Base-by-base conservation (phyloP, 2,113 vertebrate genomes). In the Puntigrus tetrazona region DNA sequence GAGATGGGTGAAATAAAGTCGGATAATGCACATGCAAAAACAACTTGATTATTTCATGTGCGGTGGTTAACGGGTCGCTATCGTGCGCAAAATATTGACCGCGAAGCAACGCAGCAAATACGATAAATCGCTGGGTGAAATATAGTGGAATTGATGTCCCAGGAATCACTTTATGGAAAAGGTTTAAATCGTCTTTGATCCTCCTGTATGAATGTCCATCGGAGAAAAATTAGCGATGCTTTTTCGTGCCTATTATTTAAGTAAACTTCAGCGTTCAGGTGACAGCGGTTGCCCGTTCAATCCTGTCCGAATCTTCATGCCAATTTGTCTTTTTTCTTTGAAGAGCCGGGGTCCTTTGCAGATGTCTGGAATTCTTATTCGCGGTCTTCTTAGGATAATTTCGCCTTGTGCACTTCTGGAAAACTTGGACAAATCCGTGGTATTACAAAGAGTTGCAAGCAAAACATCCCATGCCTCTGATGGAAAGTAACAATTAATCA, bases 391-490 rank as follows among this genome's bases (percentile, higher is more conserved):
- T 88, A 86, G 87, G 90, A 88, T 61, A 87, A 81, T 81, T 75
- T 86, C 92, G 88, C 91, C 94, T 90, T 92, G 92, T 92, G 91
- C 92, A 93, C 92, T 93, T 94, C 91, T 92, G 90, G 65, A 86
- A 90, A 94, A 92, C 82, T 90, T 92, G 92, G 94, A 92, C 91
- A 94, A 93, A 95, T 95, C 95, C 94, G 92, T 78, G 16, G 61
- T 25, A 84, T 88, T 69, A 91, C 88, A 92, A 92, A 92, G 92
- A 90, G 87, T 85, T 91, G 92, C 87, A 92, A 89, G 91, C 88
- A 93, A 90, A 92, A 92, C 93, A 94, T 95, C 94, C 93, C 94
- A 90, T 88, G 89, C 43, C 90, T 90, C 90, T 87, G 91, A 89
- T 86, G 88, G 88, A 92, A 91, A 86, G 76, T 91, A 92, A 87